Percentiles rank a stretch among this genome's conserved stretches.
Evolutionary conservation across 2,888 invertebrate genomes (phyloP).

Genomic region (Conomelus anceps): DNA sequence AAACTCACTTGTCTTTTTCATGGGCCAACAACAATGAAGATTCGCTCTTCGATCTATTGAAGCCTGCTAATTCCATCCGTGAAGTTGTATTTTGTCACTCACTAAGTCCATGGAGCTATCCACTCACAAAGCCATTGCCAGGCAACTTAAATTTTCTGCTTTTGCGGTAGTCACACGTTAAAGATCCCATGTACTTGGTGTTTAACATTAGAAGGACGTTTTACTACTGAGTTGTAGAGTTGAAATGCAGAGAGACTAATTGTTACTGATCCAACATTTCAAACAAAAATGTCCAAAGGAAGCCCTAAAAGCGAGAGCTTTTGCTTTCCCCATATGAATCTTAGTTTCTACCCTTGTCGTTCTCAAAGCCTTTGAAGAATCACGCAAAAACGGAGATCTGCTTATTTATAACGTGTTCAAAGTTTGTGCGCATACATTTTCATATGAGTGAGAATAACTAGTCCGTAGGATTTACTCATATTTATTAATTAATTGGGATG

Average conservation of each 20-base stretch:
- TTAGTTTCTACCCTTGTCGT: neutral
- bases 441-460: neutral
- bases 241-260: neutral
- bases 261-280: neutral
- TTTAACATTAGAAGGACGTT: neutral
- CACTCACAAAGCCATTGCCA: neutral
- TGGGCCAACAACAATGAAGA: neutral
- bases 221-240: neutral
- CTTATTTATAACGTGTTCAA: neutral
- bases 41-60: neutral
- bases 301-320: neutral
- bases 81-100: neutral
- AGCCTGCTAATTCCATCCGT: neutral
- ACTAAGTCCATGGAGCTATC: neutral
- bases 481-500: too few relatives aligned
- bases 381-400: neutral
- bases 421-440: neutral
- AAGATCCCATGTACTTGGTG: neutral
- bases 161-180: neutral
- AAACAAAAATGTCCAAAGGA: neutral
- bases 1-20: neutral
- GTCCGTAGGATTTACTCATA: too few relatives aligned
- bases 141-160: neutral
- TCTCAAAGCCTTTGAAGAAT: neutral
- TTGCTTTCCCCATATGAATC: neutral